Evolutionary conservation across 2,888 invertebrate species (phyloP).

Genomic region (Caenorhabditis wallacei): DNA sequence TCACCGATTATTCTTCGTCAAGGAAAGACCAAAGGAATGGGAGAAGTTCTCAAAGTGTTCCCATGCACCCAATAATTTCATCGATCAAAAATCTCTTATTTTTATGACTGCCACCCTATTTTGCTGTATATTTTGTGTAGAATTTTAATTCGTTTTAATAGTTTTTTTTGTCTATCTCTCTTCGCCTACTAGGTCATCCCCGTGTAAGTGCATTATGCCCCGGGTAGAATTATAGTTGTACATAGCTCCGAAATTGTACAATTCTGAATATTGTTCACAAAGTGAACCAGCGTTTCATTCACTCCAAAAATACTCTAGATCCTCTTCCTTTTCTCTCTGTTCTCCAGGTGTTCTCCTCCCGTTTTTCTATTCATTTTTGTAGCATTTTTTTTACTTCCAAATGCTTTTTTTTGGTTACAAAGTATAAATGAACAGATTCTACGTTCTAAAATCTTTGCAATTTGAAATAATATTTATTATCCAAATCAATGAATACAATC

Average conservation of each 20-base stretch:
- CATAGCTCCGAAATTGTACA: constrained; percentile 49
- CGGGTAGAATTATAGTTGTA: constrained; percentile 49
- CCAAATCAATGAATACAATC: constrained; percentile 23
- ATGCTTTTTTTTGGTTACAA: constrained; percentile 40
- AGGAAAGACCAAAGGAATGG: constrained; percentile 91
- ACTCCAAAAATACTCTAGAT: constrained; percentile 32
- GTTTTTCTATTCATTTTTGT: constrained; percentile 28
- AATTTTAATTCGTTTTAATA: neutral
- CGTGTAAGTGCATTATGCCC: constrained; percentile 15
- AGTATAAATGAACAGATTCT: constrained; percentile 12
- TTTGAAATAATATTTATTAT: too few species aligned
- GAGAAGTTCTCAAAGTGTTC: constrained; percentile 86
- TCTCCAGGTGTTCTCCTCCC: constrained; percentile 33
- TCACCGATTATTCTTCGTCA: constrained; percentile 91
- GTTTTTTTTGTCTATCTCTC: constrained; percentile 7
- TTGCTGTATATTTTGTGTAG: constrained; percentile 55
- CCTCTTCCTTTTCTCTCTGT: constrained; percentile 11
- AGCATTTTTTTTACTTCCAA: constrained; percentile 37
- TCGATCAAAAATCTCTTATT: neutral
- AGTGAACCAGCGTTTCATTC: constrained; percentile 11
- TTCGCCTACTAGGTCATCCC: constrained; percentile 22
- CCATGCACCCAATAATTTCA: constrained; percentile 35
- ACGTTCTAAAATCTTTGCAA: too few species aligned
- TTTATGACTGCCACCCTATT: neutral
- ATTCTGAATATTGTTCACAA: constrained; percentile 45